A percentile compares a stretch with the other conserved stretches of the same genome.
phyloP scores from a whole-genome alignment of 1,140 invertebrate genomes.

The Calycopis cecrops region DNA sequence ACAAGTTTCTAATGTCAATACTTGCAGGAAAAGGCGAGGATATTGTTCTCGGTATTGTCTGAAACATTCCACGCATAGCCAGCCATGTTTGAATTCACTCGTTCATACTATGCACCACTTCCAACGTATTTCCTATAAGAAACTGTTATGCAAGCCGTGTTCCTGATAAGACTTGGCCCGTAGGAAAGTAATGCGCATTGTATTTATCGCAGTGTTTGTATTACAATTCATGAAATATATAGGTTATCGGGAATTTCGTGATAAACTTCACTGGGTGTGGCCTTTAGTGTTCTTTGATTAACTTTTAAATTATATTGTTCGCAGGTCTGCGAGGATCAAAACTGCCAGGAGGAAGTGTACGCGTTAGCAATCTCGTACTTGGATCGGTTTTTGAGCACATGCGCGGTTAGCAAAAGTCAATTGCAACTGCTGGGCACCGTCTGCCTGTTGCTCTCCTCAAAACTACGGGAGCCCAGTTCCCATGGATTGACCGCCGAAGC shows the following conservation, averaged over 20 bases:
- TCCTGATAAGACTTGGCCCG: slow-evolving; percentile 52
- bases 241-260: slow-evolving; percentile 68
- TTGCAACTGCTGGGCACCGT: slow-evolving; percentile 92
- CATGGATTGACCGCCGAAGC: slow-evolving; percentile 85
- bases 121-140: slow-evolving; percentile 13
- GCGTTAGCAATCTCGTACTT: slow-evolving; percentile 93
- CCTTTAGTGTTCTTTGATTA: slow-evolving; percentile 30
- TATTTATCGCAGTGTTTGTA: slow-evolving; percentile 60
- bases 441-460: slow-evolving; percentile 93
- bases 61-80: not conserved
- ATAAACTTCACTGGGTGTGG: slow-evolving; percentile 54
- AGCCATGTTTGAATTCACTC: slow-evolving; percentile 6
- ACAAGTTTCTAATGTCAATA: slow-evolving; percentile 30
- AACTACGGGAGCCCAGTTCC: slow-evolving; percentile 86
- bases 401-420: slow-evolving; percentile 86
- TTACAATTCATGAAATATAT: slow-evolving; percentile 59
- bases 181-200: slow-evolving; percentile 47
- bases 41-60: too few relatives aligned
- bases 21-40: too few relatives aligned
- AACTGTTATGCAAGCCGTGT: slow-evolving; percentile 29
- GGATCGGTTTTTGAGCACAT: slow-evolving; percentile 91
- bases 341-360: slow-evolving; percentile 94
- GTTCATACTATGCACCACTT: slow-evolving; percentile 7
- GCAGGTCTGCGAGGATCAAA: slow-evolving; percentile 94
- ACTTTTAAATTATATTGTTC: slow-evolving; percentile 36